phyloP scores from a whole-genome alignment of 1,140 invertebrate genomes.

The honey bee (Apis mellifera) region Amel_HAv3.1 CM009943.2:3969501-3970000 shows the following conservation, averaged over 20 bases:
- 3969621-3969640: slow-evolving; percentile 47
- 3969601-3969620: slow-evolving; percentile 39
- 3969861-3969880: not conserved
- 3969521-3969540: slow-evolving; percentile 24
- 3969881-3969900: not conserved
- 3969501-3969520: not conserved
- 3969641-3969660: slow-evolving; percentile 72
- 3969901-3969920: not conserved
- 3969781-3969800: slow-evolving; percentile 45
- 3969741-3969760: slow-evolving; percentile 4
- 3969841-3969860: slow-evolving; percentile 66
- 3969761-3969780: slow-evolving; percentile 44
- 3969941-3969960: not conserved
- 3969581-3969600: slow-evolving; percentile 47
- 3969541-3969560: slow-evolving; percentile 58
- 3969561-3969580: slow-evolving; percentile 50
- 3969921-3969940: too few species aligned
- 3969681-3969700: slow-evolving; percentile 64
- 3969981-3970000: slow-evolving; percentile 56
- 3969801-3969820: slow-evolving; percentile 54
- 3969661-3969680: slow-evolving; percentile 68
- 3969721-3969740: slow-evolving; percentile 42
- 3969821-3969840: slow-evolving; percentile 69
- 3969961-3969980: slow-evolving; percentile 67
- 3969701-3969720: slow-evolving; percentile 51